A percentile compares a stretch with the other conserved stretches of the same genome.
phyloP scores from a whole-genome alignment of 2,113 vertebrate species.

The Anarhynchus alexandrinus region DNA sequence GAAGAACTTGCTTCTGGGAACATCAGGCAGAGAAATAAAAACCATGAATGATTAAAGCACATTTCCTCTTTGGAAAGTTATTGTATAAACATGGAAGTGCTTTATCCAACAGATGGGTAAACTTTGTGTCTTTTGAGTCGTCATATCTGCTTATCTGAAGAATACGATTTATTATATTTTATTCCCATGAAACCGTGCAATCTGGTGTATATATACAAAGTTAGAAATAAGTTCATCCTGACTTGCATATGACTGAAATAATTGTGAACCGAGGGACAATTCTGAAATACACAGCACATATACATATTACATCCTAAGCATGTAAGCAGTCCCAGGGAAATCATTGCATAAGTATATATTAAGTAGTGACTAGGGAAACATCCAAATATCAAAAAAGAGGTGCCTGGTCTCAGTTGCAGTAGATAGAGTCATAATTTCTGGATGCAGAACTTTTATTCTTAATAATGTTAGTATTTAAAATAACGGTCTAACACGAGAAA shows the following conservation, averaged over 20 bases:
- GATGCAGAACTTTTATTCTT: not conserved
- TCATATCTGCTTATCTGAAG: conserved; percentile 17
- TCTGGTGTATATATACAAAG: not conserved
- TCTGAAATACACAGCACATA: not conserved
- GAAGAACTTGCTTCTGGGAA: conserved; percentile 40
- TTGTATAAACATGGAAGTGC: conserved; percentile 43
- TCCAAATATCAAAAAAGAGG: not conserved
- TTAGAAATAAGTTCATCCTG: not conserved
- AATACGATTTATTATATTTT: not conserved
- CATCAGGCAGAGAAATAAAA: conserved; percentile 23
- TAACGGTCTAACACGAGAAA: not conserved
- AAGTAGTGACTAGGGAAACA: not conserved
- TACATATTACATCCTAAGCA: not conserved
- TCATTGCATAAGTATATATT: not conserved
- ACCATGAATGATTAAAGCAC: conserved; percentile 40
- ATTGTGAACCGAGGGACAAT: not conserved
- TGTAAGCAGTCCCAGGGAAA: not conserved
- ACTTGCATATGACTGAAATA: not conserved
- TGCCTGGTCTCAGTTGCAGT: not conserved
- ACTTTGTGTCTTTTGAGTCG: not conserved
- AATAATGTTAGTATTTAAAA: not conserved
- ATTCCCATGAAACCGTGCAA: not conserved
- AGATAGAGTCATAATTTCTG: not conserved
- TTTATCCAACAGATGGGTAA: conserved; percentile 53
- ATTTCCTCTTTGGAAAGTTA: conserved; percentile 43